These are phyloP conservation scores for Melanogrammus aeglefinus DNA, from an alignment of 2,797 vertebrate species.

Conservation along the genomic window DNA sequence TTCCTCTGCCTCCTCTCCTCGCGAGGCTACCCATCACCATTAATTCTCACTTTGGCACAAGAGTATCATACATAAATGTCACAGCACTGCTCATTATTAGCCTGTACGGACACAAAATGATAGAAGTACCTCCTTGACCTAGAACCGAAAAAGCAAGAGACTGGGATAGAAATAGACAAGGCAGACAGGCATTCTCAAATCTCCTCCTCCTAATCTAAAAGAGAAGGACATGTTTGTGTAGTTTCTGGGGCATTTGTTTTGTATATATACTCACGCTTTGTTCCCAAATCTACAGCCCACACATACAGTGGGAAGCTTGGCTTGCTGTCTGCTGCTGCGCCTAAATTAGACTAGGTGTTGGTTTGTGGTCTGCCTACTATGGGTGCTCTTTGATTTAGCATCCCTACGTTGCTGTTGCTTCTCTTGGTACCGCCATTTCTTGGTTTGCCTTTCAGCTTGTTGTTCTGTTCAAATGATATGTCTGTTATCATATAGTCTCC, in stretches of 20 bases:
- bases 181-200: background rate
- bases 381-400: too few relatives aligned
- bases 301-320: background rate
- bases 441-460: background rate
- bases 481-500: background rate
- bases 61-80: conserved; percentile 14
- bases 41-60: conserved; percentile 29
- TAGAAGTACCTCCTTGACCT: conserved; percentile 33
- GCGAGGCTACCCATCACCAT: conserved; percentile 11
- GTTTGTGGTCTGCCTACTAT: background rate
- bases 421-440: background rate
- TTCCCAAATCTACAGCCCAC: background rate
- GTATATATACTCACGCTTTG: background rate
- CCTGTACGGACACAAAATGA: conserved; percentile 34
- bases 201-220: background rate
- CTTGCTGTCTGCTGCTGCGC: too few relatives aligned
- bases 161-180: background rate
- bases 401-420: too few relatives aligned
- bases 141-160: conserved; percentile 48
- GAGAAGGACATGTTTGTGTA: background rate
- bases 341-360: background rate
- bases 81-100: conserved; percentile 49
- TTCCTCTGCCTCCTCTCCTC: background rate
- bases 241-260: background rate
- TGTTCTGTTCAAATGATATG: background rate